Evolutionary conservation across 2,888 invertebrate species (phyloP).

Genomic region (Brachylomia viminalis): DNA sequence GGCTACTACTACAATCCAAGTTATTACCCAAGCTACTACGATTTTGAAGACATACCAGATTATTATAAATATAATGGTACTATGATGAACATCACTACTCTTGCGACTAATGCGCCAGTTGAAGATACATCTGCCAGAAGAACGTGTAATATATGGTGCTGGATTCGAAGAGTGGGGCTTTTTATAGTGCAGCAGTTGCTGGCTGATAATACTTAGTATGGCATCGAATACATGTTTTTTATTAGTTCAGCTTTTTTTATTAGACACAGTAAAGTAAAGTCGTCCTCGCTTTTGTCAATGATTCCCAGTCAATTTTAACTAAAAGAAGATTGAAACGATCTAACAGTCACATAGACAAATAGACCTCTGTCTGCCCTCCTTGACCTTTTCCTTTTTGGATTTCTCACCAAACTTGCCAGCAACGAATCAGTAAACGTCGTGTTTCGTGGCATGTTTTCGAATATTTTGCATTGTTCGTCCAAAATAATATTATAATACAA

Average conservation of each 20-base stretch:
- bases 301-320: background rate
- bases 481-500: no score
- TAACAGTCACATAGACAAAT: no score
- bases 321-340: no score
- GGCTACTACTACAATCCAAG: constrained; percentile 54
- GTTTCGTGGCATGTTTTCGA: no score
- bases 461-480: no score
- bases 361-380: no score
- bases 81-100: constrained; percentile 28
- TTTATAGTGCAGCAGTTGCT: constrained; percentile 79
- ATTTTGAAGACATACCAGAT: constrained; percentile 43
- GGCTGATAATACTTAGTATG: constrained; percentile 70
- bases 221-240: background rate
- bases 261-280: background rate
- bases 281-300: background rate
- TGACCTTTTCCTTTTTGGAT: no score
- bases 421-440: no score
- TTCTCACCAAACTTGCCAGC: no score
- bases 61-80: constrained; percentile 4
- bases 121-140: constrained; percentile 39
- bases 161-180: constrained; percentile 77
- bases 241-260: background rate
- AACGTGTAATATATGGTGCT: constrained; percentile 78
- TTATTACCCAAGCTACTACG: constrained; percentile 53
- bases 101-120: background rate